Percentiles rank a stretch among this genome's conserved stretches.
These are phyloP conservation scores for Grantiella picta DNA, from an alignment of 2,113 vertebrate genomes.

Conservation along the genomic window DNA sequence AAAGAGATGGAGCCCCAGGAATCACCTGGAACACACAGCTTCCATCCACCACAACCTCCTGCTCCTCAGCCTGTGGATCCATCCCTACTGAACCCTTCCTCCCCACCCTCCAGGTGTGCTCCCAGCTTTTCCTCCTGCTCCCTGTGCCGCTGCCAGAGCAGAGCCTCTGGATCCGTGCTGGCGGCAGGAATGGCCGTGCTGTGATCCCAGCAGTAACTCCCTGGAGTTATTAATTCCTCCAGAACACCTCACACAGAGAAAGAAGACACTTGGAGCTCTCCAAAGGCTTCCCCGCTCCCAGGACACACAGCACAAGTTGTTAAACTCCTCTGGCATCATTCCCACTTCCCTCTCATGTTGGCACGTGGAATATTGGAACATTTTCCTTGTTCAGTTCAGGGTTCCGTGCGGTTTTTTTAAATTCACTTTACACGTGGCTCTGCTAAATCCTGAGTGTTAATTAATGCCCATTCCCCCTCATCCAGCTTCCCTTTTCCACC, in stretches of 20 bases:
- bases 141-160: not conserved
- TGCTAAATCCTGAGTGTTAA: not conserved
- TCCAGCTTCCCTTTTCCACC: not conserved
- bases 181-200: not conserved
- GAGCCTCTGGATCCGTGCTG: fast-evolving
- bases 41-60: not conserved
- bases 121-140: not conserved
- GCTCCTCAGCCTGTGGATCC: not conserved
- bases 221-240: not conserved
- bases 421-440: not conserved
- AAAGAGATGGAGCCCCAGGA: fast-evolving
- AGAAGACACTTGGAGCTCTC: not conserved
- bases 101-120: fast-evolving
- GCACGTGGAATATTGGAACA: fast-evolving
- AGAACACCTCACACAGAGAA: fast-evolving
- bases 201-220: not conserved
- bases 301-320: not conserved
- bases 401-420: not conserved
- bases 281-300: fast-evolving
- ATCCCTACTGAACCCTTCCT: not conserved
- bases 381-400: not conserved
- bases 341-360: not conserved
- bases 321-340: not conserved
- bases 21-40: not conserved
- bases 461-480: not conserved